These are phyloP conservation scores for Pardalotus punctatus DNA, from an alignment of 2,113 vertebrate genomes.

Conservation along the genomic window DNA sequence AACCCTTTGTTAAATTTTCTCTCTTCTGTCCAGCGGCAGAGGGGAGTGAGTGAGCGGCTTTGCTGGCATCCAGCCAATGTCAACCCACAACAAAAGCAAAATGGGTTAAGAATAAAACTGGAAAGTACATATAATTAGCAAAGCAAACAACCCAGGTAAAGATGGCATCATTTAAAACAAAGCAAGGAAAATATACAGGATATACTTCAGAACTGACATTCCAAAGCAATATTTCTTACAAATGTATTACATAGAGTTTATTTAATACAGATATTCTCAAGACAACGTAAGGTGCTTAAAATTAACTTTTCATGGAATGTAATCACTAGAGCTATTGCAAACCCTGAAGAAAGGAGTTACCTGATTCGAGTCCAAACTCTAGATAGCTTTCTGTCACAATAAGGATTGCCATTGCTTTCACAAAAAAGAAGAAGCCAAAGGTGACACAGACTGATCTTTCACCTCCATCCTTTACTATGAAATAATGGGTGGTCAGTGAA, in stretches of 20 bases:
- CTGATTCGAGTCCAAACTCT: not conserved
- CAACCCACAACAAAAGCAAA: not conserved
- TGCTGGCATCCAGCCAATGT: not conserved
- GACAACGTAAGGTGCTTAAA: not conserved
- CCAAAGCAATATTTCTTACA: not conserved
- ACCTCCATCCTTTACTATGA: not conserved
- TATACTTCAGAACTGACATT: not conserved
- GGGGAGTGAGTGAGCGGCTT: not conserved
- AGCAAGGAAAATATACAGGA: not conserved
- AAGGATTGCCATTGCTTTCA: not conserved
- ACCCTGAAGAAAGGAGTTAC: not conserved
- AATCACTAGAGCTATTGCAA: not conserved
- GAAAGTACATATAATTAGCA: not conserved
- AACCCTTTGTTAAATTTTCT: too few relatives aligned
- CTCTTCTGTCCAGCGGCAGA: not conserved
- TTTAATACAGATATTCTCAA: not conserved
- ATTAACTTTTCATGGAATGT: not conserved
- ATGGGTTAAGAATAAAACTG: not conserved
- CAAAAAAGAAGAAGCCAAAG: not conserved
- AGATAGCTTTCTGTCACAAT: not conserved
- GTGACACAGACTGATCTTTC: not conserved
- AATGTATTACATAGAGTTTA: not conserved
- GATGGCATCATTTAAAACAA: not conserved
- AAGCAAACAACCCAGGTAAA: not conserved
- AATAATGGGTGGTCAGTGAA: not conserved